phyloP scores from a whole-genome alignment of 2,888 invertebrate genomes.

The Maniola hyperantus region DNA sequence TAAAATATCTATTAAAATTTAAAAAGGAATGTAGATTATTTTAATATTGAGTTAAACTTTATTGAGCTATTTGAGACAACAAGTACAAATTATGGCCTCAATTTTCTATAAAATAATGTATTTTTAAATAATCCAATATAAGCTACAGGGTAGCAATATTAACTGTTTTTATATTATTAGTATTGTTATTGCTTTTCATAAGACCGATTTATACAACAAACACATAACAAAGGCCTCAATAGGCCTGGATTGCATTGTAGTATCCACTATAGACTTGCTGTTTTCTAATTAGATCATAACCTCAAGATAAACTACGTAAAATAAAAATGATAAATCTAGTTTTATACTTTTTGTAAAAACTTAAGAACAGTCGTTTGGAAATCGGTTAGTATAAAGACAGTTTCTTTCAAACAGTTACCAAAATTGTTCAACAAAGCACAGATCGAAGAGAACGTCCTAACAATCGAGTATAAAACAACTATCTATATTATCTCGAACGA shows the following conservation, averaged over 20 bases:
- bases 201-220: constrained; percentile 35
- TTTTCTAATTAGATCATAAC: constrained; percentile 6
- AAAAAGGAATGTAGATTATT: constrained; percentile 36
- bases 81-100: constrained; percentile 25
- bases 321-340: constrained; percentile 9
- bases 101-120: constrained; percentile 27
- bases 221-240: constrained; percentile 28
- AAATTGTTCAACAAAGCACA: constrained; percentile 30
- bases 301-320: constrained; percentile 9
- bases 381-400: neutral
- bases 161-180: constrained; percentile 27
- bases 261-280: constrained; percentile 20
- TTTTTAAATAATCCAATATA: constrained; percentile 16
- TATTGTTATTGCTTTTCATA: constrained; percentile 38
- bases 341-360: constrained; percentile 3
- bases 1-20: constrained; percentile 29
- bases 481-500: constrained; percentile 32
- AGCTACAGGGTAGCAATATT: constrained; percentile 23
- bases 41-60: constrained; percentile 24
- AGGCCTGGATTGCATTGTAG: constrained; percentile 22
- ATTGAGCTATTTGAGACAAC: constrained; percentile 30
- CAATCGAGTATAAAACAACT: constrained; percentile 33
- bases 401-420: neutral
- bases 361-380: neutral
- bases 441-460: constrained; percentile 23